These are phyloP conservation scores for Diceros bicornis DNA, from an alignment of 2,797 vertebrate genomes.

Conservation along the genomic window DNA sequence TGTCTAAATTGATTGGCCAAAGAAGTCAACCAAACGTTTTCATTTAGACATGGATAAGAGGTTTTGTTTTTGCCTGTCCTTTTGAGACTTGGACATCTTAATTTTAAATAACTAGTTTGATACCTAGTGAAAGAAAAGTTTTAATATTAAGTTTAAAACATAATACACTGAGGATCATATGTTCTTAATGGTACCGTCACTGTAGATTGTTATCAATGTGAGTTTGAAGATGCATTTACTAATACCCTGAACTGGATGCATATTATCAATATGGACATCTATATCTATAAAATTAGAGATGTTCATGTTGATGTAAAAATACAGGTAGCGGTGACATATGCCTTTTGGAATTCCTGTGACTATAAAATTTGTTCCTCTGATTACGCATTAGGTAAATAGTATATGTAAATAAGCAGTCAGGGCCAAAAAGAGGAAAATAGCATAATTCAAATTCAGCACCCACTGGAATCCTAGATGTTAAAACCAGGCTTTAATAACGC, in stretches of 20 bases:
- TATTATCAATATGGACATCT: background rate
- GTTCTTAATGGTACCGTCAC: background rate
- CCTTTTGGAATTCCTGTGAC: background rate
- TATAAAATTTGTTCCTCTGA: slow-evolving; percentile 15
- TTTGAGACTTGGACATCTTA: slow-evolving; percentile 5
- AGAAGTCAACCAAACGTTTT: slow-evolving; percentile 61
- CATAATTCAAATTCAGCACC: slow-evolving; percentile 28
- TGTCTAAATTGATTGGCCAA: slow-evolving; percentile 52
- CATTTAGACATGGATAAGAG: slow-evolving; percentile 19
- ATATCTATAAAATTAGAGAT: background rate
- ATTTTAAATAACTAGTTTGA: slow-evolving; percentile 44
- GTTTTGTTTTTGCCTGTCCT: slow-evolving; percentile 22
- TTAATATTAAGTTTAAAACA: slow-evolving; percentile 47
- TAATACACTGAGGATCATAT: background rate
- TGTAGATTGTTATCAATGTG: background rate
- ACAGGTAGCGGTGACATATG: background rate
- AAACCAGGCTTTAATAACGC: slow-evolving; percentile 48
- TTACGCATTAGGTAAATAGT: background rate
- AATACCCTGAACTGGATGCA: background rate
- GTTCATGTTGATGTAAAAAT: background rate
- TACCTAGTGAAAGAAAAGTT: slow-evolving; percentile 20
- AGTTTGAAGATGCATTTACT: slow-evolving; percentile 34
- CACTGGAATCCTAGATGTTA: background rate
- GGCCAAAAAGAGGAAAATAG: background rate
- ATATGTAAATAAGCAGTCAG: background rate